Evolutionary conservation across 2,113 vertebrate species (phyloP).

Genomic region (Campylomormyrus numenius): DNA sequence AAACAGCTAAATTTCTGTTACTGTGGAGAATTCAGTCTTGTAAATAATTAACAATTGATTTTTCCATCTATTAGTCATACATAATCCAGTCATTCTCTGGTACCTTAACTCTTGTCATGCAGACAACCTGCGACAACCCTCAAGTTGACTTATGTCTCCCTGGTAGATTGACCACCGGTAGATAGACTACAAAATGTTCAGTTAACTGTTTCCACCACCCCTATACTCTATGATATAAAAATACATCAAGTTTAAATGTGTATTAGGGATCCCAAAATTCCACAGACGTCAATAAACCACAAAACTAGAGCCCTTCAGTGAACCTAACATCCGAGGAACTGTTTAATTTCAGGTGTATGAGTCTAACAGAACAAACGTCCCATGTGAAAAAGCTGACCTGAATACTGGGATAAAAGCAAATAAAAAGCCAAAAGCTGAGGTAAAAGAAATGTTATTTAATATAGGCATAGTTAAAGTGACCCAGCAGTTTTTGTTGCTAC

Average conservation of each 20-base stretch:
- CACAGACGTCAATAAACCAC: neutral
- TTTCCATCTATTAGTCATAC: neutral
- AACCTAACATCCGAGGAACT: neutral
- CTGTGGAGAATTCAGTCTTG: neutral
- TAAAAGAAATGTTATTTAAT: neutral
- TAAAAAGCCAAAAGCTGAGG: neutral
- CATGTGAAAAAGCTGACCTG: neutral
- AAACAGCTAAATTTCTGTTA: conserved; percentile 3
- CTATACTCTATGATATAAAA: neutral
- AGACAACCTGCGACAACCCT: neutral
- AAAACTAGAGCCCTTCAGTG: neutral
- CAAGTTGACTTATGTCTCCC: neutral
- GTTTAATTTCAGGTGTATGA: neutral
- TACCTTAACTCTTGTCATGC: neutral
- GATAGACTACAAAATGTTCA: neutral
- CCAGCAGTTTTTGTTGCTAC: neutral
- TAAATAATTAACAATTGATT: conserved; percentile 15
- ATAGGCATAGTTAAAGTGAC: neutral
- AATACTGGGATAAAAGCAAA: neutral
- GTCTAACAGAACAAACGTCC: neutral
- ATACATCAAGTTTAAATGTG: neutral
- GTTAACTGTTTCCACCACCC: neutral
- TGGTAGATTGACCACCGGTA: neutral
- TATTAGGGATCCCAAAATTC: neutral
- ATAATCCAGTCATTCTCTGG: neutral